Conservation (phyloP, 2,113 vertebrate genomes). For the Callocephalon fimbriatum region DNA sequence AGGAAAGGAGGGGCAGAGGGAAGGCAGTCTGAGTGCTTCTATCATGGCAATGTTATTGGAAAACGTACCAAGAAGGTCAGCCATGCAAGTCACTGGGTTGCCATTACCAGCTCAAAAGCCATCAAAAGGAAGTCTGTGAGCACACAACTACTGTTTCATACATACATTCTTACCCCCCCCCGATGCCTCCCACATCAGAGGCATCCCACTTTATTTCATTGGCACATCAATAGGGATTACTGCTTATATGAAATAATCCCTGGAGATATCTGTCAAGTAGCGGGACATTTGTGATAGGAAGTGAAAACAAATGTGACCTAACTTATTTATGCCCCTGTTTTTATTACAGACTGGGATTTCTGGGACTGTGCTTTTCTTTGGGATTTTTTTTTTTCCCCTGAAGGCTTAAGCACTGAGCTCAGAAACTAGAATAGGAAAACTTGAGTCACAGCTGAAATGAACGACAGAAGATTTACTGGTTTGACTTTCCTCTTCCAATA, state of each 20-base stretch:
- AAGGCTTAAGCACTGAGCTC: not conserved
- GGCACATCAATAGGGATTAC: not conserved
- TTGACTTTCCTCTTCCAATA: not conserved
- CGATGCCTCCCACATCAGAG: not conserved
- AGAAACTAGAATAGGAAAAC: conserved; percentile 12
- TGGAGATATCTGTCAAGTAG: not conserved
- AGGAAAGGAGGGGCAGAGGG: not conserved
- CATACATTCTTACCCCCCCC: not conserved
- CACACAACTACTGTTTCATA: not conserved
- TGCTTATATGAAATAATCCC: not conserved
- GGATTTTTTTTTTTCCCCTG: not conserved
- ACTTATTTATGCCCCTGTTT: not conserved
- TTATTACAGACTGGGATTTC: not conserved
- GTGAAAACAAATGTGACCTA: not conserved
- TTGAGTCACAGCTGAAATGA: conserved; percentile 24
- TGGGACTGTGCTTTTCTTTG: not conserved
- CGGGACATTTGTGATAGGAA: not conserved
- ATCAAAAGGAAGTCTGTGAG: not conserved
- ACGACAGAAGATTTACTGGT: not conserved
- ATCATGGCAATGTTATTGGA: not conserved
- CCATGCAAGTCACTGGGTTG: not conserved
- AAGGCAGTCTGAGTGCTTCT: not conserved
- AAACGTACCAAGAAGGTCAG: not conserved
- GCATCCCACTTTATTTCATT: not conserved
- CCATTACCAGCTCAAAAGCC: not conserved